phyloP scores from a whole-genome alignment of 2,888 invertebrate species.

The Euspilapteryx auroguttella region DNA sequence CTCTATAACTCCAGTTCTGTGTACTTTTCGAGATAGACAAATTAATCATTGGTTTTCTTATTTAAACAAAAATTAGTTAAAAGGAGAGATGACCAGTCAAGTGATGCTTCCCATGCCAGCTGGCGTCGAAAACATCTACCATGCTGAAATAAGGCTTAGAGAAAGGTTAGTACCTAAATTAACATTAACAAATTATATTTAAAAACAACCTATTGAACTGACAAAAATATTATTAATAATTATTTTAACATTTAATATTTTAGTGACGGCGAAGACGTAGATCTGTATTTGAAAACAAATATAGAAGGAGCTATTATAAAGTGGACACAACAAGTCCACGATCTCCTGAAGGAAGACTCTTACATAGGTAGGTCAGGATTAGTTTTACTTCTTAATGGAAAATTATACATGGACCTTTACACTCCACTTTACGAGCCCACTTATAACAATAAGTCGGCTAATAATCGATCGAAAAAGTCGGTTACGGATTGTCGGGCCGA shows the following conservation, averaged over 20 bases:
- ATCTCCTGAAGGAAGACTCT: constrained; percentile 76
- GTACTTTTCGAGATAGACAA: no score
- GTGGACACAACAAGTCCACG: constrained; percentile 81
- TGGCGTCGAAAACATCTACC: constrained; percentile 69
- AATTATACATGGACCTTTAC: no score
- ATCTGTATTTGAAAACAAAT: constrained; percentile 74
- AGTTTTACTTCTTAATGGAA: no score
- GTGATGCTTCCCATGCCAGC: constrained; percentile 86
- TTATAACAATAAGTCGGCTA: no score
- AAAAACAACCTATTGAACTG: background rate
- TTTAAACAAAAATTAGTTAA: no score
- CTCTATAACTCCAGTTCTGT: no score
- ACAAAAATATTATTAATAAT: background rate
- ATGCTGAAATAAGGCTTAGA: constrained; percentile 51
- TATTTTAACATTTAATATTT: constrained; percentile 11
- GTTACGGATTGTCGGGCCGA: no score
- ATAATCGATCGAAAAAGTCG: no score
- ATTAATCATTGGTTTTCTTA: no score
- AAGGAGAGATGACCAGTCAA: constrained; percentile 83
- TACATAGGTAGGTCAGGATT: constrained; percentile 47
- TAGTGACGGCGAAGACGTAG: constrained; percentile 60
- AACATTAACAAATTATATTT: background rate
- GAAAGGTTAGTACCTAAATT: constrained; percentile 23
- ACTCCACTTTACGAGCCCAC: no score
- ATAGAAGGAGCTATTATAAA: constrained; percentile 86